Conservation (phyloP, 1,140 invertebrate species). For the Triops longicaudatus region DNA sequence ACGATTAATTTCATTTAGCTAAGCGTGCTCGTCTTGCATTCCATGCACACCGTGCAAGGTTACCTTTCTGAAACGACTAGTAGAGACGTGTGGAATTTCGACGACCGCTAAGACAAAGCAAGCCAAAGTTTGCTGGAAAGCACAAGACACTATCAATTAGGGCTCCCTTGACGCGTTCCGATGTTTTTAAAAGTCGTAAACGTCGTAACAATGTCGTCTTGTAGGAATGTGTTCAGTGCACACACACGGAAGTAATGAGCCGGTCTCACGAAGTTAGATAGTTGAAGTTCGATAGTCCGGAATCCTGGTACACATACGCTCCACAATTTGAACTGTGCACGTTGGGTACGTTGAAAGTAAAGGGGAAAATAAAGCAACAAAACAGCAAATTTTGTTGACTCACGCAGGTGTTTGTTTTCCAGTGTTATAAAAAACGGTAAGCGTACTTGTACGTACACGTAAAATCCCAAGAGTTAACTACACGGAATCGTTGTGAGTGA, state of each 20-base stretch:
- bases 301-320: slow-evolving; percentile 1
- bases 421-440: not conserved
- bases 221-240: not conserved
- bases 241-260: slow-evolving; percentile 1
- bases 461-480: not conserved
- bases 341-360: not conserved
- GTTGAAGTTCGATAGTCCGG: not conserved
- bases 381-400: not conserved
- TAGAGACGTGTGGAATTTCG: not conserved
- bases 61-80: not conserved
- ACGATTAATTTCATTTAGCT: not conserved
- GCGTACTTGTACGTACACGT: not conserved
- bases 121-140: not conserved
- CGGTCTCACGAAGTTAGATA: not conserved
- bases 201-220: not conserved
- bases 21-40: not conserved
- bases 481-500: not conserved
- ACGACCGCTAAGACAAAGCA: not conserved
- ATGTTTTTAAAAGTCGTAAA: not conserved
- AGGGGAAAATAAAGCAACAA: not conserved
- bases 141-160: not conserved
- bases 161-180: not conserved
- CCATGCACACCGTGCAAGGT: not conserved
- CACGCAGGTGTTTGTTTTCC: not conserved
- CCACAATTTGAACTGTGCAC: not conserved